These are phyloP conservation scores for Chanos chanos DNA, from an alignment of 2,797 vertebrate species.

Conservation along the genomic window DNA sequence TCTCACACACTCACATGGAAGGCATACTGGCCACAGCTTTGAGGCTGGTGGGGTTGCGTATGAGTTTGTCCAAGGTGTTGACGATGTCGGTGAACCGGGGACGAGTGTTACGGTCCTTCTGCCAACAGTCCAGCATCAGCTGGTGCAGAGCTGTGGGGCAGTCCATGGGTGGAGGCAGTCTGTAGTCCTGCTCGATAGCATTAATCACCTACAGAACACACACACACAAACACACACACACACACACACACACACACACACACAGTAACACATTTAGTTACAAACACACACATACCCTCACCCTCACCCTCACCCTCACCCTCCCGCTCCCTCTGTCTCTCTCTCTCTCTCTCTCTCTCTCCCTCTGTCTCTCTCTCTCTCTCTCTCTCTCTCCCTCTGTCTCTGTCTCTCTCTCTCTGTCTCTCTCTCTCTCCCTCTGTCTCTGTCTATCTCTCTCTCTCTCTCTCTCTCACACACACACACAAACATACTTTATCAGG, in stretches of 20 bases:
- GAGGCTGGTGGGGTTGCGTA: conserved; percentile 96
- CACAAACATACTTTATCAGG: no score
- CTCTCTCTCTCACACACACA: no score
- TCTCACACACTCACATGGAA: conserved; percentile 82
- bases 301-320: no score
- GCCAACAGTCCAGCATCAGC: conserved; percentile 98
- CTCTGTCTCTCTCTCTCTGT: no score
- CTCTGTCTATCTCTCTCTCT: no score
- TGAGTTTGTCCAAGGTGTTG: conserved; percentile 97
- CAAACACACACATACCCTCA: background rate
- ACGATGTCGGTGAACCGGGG: conserved; percentile 95
- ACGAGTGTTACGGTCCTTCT: conserved; percentile 96
- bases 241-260: conserved; percentile 8
- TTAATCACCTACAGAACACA: conserved; percentile 93
- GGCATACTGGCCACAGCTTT: conserved; percentile 97
- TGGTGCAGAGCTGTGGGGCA: conserved; percentile 95
- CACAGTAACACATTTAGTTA: background rate
- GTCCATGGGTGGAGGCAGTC: conserved; percentile 97
- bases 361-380: no score
- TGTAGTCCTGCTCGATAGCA: conserved; percentile 96
- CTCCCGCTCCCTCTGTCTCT: no score
- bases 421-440: no score
- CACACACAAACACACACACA: conserved; percentile 2
- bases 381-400: no score
- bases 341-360: no score